Base-by-base conservation (phyloP, 2,113 vertebrate species). In the Amazona guildingii region DNA sequence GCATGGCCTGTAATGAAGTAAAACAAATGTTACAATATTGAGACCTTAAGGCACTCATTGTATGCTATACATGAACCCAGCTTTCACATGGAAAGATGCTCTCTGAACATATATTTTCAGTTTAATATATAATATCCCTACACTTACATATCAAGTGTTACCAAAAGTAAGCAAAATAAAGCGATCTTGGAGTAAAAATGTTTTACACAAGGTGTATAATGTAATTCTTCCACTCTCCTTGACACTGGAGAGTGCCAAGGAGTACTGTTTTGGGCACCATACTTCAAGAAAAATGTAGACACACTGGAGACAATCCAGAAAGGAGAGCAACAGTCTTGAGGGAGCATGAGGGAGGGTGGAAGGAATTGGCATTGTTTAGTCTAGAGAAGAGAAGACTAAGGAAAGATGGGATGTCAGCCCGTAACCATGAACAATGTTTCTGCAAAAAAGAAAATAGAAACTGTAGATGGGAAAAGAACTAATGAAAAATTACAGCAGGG, bases 361-460 rank as follows among this genome's bases (percentile, higher is more conserved):
- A 89, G 23, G 81, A 87, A 75, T 27, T 93, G 95, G 90, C 81
- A 87, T 89, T 95, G 90, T 97, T 97, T 94, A 96, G 96, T 96
- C 96, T 96, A 86, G 39, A 70, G 77, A 66, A 70, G 52, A 76
- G 43, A 92, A 52, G 35, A 44, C 62, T 72, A 29, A 86, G 49
- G 73, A 84, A 82, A 68, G n/a, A 87, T 75, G 43, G 61, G 51
- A 78, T 43, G 21, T 68, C 87, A 72, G 90, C 81, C 84, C 44
- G 35, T 55, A 92, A 68, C 48, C 31, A 35, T 83, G 81, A 84
- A 35, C 64, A 70, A 20, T 44, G 21, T 72, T 94, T 82, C 76
- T 87, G 27, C 43, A 87, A 64, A 83, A 77, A 43, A 85, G 59
- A 84, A 85, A 82, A 61, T 39, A 78, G 21, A 66, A 95, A 13